A percentile compares a stretch with the other conserved stretches of the same genome.
phyloP scores from a whole-genome alignment of 2,888 invertebrate genomes.

The Pterobdella sp. region DNA sequence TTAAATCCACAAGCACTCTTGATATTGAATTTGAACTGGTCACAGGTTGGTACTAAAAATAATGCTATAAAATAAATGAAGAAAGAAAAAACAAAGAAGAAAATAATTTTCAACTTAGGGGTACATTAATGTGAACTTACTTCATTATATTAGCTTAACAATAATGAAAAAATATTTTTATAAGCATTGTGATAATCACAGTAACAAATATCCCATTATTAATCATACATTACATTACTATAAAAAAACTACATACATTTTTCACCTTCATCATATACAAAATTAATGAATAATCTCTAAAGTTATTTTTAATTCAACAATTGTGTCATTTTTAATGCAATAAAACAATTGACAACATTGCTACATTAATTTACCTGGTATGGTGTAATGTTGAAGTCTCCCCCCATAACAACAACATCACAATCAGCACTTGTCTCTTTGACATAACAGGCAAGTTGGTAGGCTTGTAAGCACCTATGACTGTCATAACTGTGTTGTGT shows the following conservation, averaged over 20 bases:
- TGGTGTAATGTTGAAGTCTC: conserved; percentile 88
- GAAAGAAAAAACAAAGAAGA: too few species aligned
- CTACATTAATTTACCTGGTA: conserved; percentile 58
- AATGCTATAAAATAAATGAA: too few species aligned
- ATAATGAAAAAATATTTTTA: too few species aligned
- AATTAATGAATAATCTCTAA: too few species aligned
- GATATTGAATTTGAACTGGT: too few species aligned
- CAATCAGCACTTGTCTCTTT: conserved; percentile 65
- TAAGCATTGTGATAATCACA: background rate
- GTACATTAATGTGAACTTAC: too few species aligned
- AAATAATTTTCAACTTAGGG: too few species aligned
- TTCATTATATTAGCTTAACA: too few species aligned
- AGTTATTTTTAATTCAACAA: too few species aligned
- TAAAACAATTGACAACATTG: conserved; percentile 47
- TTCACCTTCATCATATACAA: background rate
- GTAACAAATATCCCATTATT: background rate
- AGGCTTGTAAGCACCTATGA: conserved; percentile 85
- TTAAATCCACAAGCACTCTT: too few species aligned
- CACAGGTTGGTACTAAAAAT: too few species aligned
- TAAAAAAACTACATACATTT: background rate
- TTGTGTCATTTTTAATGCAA: background rate
- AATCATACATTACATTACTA: background rate
- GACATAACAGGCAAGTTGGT: conserved; percentile 88
- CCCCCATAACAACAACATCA: conserved; percentile 78
- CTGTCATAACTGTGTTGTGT: conserved; percentile 61